phyloP scores from a whole-genome alignment of 2,797 vertebrate species.

The Miichthys miiuy region DNA sequence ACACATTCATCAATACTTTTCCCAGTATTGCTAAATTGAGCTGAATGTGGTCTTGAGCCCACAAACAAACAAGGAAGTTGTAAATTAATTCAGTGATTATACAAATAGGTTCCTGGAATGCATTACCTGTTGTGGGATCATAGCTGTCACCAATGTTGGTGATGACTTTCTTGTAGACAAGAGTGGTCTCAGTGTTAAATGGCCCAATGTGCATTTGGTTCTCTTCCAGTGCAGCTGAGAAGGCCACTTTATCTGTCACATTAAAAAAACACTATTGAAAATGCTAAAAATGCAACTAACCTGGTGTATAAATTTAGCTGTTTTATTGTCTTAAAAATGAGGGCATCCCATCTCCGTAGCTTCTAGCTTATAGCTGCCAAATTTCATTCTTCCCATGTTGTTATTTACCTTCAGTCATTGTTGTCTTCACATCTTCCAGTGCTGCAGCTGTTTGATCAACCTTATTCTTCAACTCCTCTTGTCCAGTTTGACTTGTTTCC shows the following conservation, averaged over 20 bases:
- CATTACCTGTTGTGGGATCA: constrained; percentile 49
- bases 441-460: constrained; percentile 42
- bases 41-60: background rate
- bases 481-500: constrained; percentile 27
- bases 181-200: constrained; percentile 44
- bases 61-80: background rate
- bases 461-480: constrained; percentile 36
- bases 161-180: constrained; percentile 54
- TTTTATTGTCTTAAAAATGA: background rate
- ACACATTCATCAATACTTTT: no score
- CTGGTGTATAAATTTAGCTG: background rate
- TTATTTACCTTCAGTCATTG: constrained; percentile 26
- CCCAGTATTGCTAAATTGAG: no score
- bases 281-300: background rate
- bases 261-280: background rate
- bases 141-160: constrained; percentile 53
- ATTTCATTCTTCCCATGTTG: background rate
- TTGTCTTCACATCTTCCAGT: constrained; percentile 34
- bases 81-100: background rate
- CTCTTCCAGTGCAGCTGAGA: constrained; percentile 47
- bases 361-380: background rate
- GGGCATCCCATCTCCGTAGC: background rate
- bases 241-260: constrained; percentile 48
- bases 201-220: constrained; percentile 51
- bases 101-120: background rate